These are phyloP conservation scores for Ceratotherium simum DNA, from an alignment of 2,113 vertebrate genomes.

Conservation along the genomic window DNA sequence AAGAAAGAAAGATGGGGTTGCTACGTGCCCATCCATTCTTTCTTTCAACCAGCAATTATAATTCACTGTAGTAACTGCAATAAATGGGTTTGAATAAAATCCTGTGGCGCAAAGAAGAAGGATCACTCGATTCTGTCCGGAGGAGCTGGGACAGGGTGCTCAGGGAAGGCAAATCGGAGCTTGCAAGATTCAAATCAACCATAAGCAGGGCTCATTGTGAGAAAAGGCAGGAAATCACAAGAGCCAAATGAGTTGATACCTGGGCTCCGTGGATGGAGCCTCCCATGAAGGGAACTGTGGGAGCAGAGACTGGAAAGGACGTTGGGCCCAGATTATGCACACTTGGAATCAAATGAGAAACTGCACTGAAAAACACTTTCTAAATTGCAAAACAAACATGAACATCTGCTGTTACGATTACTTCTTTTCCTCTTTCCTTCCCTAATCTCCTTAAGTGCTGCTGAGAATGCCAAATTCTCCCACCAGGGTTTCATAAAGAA, in stretches of 20 bases:
- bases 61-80: background rate
- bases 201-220: background rate
- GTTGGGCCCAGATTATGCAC: background rate
- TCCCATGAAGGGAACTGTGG: rapidly evolving
- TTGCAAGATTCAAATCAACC: background rate
- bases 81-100: background rate
- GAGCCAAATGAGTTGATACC: background rate
- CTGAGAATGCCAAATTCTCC: background rate
- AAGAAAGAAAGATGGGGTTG: background rate
- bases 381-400: background rate
- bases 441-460: background rate
- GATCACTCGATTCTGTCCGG: background rate
- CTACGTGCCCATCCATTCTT: background rate
- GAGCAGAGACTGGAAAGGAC: background rate
- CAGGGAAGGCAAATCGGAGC: background rate
- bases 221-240: background rate
- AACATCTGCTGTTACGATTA: background rate
- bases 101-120: background rate
- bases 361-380: background rate
- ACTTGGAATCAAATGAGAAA: background rate
- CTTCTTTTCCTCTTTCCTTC: background rate
- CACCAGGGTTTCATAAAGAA: background rate
- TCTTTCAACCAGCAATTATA: background rate
- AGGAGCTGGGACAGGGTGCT: background rate
- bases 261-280: background rate